Base-by-base conservation (phyloP, 2,888 invertebrate species). In the Trissolcus brochymenae region DNA sequence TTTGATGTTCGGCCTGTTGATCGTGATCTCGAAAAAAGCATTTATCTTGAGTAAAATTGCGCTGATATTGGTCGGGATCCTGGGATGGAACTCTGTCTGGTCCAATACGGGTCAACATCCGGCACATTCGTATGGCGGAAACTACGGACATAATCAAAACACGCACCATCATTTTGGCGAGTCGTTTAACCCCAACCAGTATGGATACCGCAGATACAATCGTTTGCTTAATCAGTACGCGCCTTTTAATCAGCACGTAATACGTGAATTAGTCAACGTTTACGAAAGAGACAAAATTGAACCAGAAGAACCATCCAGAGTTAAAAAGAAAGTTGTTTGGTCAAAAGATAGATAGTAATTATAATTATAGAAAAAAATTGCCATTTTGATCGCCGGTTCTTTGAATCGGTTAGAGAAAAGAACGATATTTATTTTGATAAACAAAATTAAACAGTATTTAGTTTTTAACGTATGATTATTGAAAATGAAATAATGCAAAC, bases 11-110 rank as follows among this genome's bases (percentile, higher is more conserved):
- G 95, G 94, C 0, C 85, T 92, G 7, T 88, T 95, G 43, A 91
- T 95, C 54, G 83, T 95, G 50, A 90, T 95, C 2, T 93, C 94
- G 17, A 95, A 95, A 84, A 96, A 96, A 84, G 95, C 95, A 0
- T 91, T 95, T 53, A 85, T 95, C 1, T 84, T 96, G 14, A 94
- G 94, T 54, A 95, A 96, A 86, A 78, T 95, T 59, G 95, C 95
- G 0, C 87, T 95, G 7, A 89, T 95, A 60, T 90, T 95, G 11
- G 93, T 93, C 21, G 94, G 94, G 25, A 90, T 95, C 1, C 91
- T 95, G 80, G 93, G 94, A 53, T 81, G 91, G 91, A 82, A 88
- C 87, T 75, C 84, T 80, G 79, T 91, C 0, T 87, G 90, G 61
- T 86, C 87, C n/a, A 81, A 82, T 53, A 53, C 41, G 29, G 73